Percentiles rank a stretch among this genome's conserved stretches.
These are phyloP conservation scores for Bemisia tabaci DNA, from an alignment of 1,140 invertebrate species.

Conservation along the genomic window DNA sequence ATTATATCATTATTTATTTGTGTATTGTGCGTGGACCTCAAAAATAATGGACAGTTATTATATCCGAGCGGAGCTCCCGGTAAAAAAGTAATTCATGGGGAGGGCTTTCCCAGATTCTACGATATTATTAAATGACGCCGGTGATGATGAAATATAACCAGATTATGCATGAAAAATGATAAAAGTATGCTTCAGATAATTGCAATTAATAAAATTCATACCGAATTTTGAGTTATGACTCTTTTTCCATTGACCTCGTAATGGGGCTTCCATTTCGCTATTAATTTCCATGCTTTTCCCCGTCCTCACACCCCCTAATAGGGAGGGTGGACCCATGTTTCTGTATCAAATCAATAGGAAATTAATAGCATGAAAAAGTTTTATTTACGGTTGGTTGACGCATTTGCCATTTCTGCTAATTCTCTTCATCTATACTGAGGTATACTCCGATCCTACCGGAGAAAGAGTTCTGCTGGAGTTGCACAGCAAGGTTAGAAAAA, in stretches of 20 bases:
- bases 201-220: background rate
- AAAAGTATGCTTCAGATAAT: background rate
- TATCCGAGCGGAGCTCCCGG: too few relatives aligned
- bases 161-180: background rate
- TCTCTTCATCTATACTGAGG: too few relatives aligned
- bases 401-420: background rate
- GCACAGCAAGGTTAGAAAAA: too few relatives aligned
- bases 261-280: background rate
- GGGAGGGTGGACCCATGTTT: background rate
- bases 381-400: background rate
- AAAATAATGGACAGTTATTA: too few relatives aligned
- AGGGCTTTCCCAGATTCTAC: background rate
- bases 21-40: too few relatives aligned
- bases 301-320: background rate
- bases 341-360: background rate
- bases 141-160: background rate
- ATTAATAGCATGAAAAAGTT: background rate
- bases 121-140: background rate
- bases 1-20: too few relatives aligned
- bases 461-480: too few relatives aligned
- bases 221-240: background rate
- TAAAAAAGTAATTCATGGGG: background rate
- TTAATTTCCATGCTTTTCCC: background rate
- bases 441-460: too few relatives aligned
- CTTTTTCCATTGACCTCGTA: background rate